Evolutionary conservation across 2,888 invertebrate genomes (phyloP), one percentile per base, ranked within the genome.

Genomic region (Xanthorhoe designata): DNA sequence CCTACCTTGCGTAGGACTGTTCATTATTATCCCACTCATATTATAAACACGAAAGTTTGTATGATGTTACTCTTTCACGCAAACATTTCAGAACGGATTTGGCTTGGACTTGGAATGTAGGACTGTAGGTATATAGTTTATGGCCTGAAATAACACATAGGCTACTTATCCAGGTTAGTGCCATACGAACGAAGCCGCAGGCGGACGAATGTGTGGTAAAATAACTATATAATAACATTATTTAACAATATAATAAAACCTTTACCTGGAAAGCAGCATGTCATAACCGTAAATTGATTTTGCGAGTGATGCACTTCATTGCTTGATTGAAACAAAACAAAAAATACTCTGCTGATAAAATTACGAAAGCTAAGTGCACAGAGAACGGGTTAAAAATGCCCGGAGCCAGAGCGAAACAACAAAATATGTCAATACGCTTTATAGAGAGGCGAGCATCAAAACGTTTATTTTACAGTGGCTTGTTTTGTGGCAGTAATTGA

Each of bases 401-500:
- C 64, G 60, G 62, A 66, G 74, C 62, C 54, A 51, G 49, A 54
- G 54, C 53, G 51, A 63, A 51, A 68, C 71, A 71, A 70, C 75
- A 69, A 68, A 78, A 79, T 77, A 84, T 85, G 82, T 86, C 86
- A 85, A 84, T 85, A 84, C 77, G 76, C 78, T 80, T 84, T 80
- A 82, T 78, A 74, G 76, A 66, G 69, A 68, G 71, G 74, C 78
- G 76, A 75, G 83, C 80, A 84, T 83, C 83, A 84, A 84, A 85
- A 85, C 82, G 83, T 84, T 85, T 84, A 84, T 84, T 88, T 87
- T 83, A 84, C 87, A 82, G 82, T 82, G 80, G 81, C 78, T 79
- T 84, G 81, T 82, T 83, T 87, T 85, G 80, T 80, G 74, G 75
- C 69, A 71, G 80, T 88, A 88, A 89, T 88, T 90, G 86, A 86